These are phyloP conservation scores for Oreochromis tanganicae DNA, from an alignment of 2,113 vertebrate species.

Conservation along the genomic window DNA sequence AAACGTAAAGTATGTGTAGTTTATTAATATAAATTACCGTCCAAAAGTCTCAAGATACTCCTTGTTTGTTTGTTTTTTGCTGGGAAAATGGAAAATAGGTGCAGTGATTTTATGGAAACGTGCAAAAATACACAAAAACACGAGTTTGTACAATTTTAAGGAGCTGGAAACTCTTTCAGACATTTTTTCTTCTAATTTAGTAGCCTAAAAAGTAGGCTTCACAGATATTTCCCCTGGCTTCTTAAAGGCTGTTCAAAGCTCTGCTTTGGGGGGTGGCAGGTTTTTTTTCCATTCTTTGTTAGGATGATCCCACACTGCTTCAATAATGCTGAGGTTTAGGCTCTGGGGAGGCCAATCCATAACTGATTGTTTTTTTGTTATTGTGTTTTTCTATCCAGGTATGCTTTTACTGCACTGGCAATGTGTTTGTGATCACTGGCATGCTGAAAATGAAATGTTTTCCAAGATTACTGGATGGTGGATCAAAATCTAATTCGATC, in stretches of 20 bases:
- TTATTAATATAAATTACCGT: not conserved
- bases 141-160: not conserved
- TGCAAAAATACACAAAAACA: not conserved
- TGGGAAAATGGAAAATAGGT: not conserved
- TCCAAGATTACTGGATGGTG: not conserved
- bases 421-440: not conserved
- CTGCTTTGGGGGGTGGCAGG: not conserved
- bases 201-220: not conserved
- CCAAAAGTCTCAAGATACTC: not conserved
- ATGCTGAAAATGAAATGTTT: not conserved
- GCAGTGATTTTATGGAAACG: not conserved
- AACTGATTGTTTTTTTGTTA: not conserved
- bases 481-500: not conserved
- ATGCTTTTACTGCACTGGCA: not conserved
- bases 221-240: not conserved
- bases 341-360: not conserved
- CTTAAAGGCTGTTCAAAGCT: not conserved
- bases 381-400: not conserved
- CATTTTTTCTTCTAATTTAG: not conserved
- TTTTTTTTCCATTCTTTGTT: not conserved
- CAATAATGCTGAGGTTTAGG: not conserved
- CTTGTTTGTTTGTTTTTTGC: not conserved
- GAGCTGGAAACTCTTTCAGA: not conserved
- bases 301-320: not conserved
- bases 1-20: not conserved